Base-by-base conservation (phyloP, 2,113 vertebrate genomes). In the Vidua chalybeata region DNA sequence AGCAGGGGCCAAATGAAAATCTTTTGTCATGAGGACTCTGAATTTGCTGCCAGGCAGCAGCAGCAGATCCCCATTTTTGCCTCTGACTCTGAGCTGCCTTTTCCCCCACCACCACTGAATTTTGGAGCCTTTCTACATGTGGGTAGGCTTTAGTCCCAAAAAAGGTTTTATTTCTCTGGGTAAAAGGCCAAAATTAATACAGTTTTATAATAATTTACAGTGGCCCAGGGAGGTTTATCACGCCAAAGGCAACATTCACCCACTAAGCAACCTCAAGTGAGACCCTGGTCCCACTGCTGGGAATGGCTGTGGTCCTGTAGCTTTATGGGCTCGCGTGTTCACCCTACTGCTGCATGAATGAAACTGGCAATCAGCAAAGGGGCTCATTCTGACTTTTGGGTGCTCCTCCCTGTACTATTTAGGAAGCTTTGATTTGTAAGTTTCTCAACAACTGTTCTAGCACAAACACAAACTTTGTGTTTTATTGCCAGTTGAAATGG, bases 191-290 rank as follows among this genome's bases (percentile, higher is more conserved):
- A 96, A 81, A 84, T 94, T 95, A 88, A 94, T 92, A 78, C 20
- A 4, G 10, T 77, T 90, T 93, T 86, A 8, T 78, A 89, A 81
- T 68, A 93, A 94, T 96, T 96, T 96, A 92, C 28, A 11, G 86
- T 37, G 66, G 39, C 73, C 75, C 23, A 49, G 86, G 46, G 90
- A 88, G 52, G 26, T 66, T 77, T 87, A 1, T 64, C 77, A 46
- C 79, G 88, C 92, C 96, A 96, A 95, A 94, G 86, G 90, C 83
- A 94, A 92, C 69, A 10, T 68, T 94, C 86, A 87, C 89, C 91
- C 87, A 75, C 41, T 20, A 43, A 68, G 23, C 69, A 58, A 7
- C 22, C 31, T 23, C 1, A 1, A 11, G 46, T 17, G 63, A 77
- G 63, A 71, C 45, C 39, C 54, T 64, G 64, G 92, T 67, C 72